These are phyloP conservation scores for Hylyphantes graminicola DNA, from an alignment of 1,140 invertebrate genomes.

Conservation along the genomic window DNA sequence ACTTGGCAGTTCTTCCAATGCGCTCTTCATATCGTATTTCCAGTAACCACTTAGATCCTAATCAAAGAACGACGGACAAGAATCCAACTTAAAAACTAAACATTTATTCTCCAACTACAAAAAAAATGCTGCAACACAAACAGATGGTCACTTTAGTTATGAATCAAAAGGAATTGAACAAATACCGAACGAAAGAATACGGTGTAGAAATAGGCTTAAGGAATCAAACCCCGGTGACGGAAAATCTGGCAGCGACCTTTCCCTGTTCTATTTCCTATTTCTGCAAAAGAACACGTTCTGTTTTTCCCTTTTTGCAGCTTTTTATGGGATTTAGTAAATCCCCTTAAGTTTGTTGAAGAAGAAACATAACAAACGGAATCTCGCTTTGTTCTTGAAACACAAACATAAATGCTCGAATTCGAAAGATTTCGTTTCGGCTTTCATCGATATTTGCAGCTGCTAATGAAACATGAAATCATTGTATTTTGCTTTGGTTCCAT, in stretches of 20 bases:
- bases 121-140: no score
- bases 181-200: neutral
- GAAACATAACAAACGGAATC: neutral
- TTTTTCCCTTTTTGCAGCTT: slow-evolving; percentile 6
- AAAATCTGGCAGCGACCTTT: neutral
- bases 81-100: no score
- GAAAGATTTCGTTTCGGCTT: no score
- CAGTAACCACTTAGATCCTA: no score
- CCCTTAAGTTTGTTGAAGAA: slow-evolving; percentile 12
- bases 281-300: slow-evolving; percentile 6
- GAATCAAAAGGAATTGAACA: neutral
- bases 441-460: no score
- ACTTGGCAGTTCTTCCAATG: no score
- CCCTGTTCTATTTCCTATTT: neutral
- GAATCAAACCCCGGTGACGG: neutral
- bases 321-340: slow-evolving; percentile 30
- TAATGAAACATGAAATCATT: no score
- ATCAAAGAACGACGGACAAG: no score
- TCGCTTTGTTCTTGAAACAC: slow-evolving; percentile 8
- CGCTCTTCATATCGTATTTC: no score
- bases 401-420: neutral
- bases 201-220: neutral
- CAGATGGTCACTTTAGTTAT: neutral
- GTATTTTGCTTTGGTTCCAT: no score
- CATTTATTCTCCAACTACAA: no score